Conservation (phyloP, 1,140 invertebrate genomes). For the Berghia stephanieae region DNA sequence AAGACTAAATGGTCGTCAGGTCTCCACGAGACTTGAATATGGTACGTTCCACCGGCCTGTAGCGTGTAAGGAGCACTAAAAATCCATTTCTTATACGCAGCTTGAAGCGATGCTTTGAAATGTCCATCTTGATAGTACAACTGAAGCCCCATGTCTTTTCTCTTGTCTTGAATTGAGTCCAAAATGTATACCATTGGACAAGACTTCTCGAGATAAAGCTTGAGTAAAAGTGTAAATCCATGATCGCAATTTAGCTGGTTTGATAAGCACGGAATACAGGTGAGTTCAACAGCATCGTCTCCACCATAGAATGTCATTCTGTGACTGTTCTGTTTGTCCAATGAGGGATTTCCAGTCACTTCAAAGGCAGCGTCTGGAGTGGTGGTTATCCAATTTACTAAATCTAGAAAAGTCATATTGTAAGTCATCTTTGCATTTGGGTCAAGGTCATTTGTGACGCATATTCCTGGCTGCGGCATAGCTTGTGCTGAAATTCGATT, state of each 20-base stretch:
- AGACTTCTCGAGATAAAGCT: conserved; percentile 11
- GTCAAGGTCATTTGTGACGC: conserved; percentile 35
- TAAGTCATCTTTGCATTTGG: conserved; percentile 30
- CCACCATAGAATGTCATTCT: no score
- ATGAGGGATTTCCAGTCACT: no score
- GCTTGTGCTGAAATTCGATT: background rate
- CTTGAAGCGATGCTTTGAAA: conserved; percentile 18
- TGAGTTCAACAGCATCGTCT: conserved; percentile 33
- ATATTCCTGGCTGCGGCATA: background rate
- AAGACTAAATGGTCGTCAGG: background rate
- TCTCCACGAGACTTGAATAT: conserved; percentile 4
- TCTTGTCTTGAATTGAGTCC: background rate
- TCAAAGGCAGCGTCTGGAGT: no score
- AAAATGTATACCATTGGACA: background rate
- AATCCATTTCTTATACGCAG: conserved; percentile 23
- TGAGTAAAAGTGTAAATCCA: conserved; percentile 26
- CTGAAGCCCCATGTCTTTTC: background rate
- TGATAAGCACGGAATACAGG: conserved; percentile 34
- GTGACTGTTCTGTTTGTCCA: no score
- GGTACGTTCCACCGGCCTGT: conserved; percentile 14
- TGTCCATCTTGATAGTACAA: background rate
- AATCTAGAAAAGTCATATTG: conserved; percentile 27
- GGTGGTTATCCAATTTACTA: conserved; percentile 4
- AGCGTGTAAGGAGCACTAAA: conserved; percentile 17
- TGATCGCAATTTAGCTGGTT: conserved; percentile 10